These are phyloP conservation scores for Phoeniculus purpureus DNA, from an alignment of 2,797 vertebrate species.

Conservation along the genomic window DNA sequence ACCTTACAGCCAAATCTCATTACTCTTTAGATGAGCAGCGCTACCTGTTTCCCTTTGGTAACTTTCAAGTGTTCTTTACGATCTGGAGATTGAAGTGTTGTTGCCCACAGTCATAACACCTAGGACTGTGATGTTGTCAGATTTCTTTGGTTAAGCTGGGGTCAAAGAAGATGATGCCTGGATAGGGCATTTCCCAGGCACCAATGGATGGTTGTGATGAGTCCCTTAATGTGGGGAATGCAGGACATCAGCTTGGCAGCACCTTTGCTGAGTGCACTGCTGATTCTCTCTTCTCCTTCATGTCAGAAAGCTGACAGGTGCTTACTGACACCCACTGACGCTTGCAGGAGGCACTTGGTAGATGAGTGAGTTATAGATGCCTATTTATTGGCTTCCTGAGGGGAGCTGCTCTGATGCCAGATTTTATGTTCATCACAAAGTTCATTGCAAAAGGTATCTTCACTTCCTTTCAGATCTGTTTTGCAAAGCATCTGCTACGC, in stretches of 20 bases:
- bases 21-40: not conserved
- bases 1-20: not conserved
- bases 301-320: not conserved
- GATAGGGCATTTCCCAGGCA: not conserved
- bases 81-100: not conserved
- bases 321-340: not conserved
- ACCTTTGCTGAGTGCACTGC: fast-evolving
- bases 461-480: conserved; percentile 10
- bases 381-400: conserved; percentile 4
- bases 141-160: not conserved
- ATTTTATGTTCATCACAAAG: not conserved
- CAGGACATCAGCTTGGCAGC: not conserved
- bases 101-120: not conserved
- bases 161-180: fast-evolving
- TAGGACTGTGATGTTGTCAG: not conserved
- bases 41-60: not conserved
- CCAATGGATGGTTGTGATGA: fast-evolving
- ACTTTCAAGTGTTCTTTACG: not conserved
- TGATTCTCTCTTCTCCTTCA: not conserved
- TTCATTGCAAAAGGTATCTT: conserved; percentile 37
- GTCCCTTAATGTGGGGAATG: fast-evolving
- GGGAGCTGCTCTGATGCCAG: not conserved
- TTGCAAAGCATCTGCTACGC: conserved; percentile 38
- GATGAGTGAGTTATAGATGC: not conserved
- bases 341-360: not conserved